Conservation (phyloP, 2,113 vertebrate genomes). For the Pheucticus melanocephalus region DNA sequence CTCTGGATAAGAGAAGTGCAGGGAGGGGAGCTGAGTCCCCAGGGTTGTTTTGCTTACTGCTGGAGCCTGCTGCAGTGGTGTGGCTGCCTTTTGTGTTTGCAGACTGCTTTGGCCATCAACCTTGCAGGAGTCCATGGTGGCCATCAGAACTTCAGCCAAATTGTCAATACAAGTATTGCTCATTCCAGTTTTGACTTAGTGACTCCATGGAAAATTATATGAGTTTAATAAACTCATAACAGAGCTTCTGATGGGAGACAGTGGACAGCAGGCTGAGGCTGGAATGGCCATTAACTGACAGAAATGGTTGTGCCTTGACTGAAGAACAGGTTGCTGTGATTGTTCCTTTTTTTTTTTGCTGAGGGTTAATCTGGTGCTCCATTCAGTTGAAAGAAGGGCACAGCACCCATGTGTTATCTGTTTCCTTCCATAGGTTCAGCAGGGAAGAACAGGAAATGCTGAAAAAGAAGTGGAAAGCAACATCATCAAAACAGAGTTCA, state of each 20-base stretch:
- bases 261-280: neutral
- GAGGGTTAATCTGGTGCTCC: neutral
- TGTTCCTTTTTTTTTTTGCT: neutral
- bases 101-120: neutral
- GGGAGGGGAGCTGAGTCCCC: neutral
- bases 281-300: neutral
- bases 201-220: neutral
- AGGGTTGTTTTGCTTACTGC: neutral
- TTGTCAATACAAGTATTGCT: neutral
- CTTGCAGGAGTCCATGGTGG: neutral
- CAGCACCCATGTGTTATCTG: rapidly evolving
- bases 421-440: constrained; percentile 65
- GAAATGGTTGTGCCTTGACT: neutral
- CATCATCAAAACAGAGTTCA: constrained; percentile 69
- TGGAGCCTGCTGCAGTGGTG: neutral
- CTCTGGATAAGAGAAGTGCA: neutral
- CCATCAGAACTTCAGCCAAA: neutral
- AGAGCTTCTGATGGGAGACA: neutral
- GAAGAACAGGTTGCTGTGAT: neutral
- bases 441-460: constrained; percentile 67
- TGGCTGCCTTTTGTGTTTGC: neutral
- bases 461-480: constrained; percentile 69
- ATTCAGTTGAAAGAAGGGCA: neutral
- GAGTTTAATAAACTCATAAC: neutral
- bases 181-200: neutral